phyloP scores from a whole-genome alignment of 2,113 vertebrate genomes.

The Jaculus jaculus region DNA sequence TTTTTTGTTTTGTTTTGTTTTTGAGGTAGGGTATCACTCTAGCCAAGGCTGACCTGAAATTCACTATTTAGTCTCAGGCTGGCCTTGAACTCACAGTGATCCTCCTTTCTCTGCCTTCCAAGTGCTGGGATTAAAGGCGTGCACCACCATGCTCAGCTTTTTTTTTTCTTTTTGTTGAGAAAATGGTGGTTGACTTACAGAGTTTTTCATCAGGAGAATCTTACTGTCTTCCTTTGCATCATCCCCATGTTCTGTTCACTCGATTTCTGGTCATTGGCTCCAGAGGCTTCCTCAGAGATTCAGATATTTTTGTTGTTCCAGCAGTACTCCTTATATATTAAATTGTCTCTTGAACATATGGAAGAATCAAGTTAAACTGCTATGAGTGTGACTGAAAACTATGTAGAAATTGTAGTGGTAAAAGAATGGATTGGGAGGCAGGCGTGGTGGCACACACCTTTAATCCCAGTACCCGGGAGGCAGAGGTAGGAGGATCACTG shows the following conservation, averaged over 20 bases:
- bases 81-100: too few species aligned
- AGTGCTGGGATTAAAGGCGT: too few species aligned
- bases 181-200: background rate
- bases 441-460: too few species aligned
- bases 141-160: too few species aligned
- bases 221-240: background rate
- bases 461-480: too few species aligned
- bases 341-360: background rate
- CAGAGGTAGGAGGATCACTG: too few species aligned
- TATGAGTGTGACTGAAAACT: slow-evolving; percentile 34
- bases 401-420: background rate
- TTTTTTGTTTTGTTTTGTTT: background rate
- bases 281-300: slow-evolving; percentile 13
- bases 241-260: background rate
- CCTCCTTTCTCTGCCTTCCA: too few species aligned
- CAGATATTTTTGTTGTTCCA: background rate
- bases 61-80: too few species aligned
- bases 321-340: background rate
- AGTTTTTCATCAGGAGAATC: background rate
- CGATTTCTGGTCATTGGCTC: background rate
- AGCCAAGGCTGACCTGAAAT: too few species aligned
- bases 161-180: background rate
- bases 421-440: background rate
- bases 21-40: too few species aligned
- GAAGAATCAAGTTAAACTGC: background rate